Percentiles rank a stretch among this genome's conserved stretches.
Conservation (phyloP, 2,113 vertebrate species). For the Suncus etruscus region DNA sequence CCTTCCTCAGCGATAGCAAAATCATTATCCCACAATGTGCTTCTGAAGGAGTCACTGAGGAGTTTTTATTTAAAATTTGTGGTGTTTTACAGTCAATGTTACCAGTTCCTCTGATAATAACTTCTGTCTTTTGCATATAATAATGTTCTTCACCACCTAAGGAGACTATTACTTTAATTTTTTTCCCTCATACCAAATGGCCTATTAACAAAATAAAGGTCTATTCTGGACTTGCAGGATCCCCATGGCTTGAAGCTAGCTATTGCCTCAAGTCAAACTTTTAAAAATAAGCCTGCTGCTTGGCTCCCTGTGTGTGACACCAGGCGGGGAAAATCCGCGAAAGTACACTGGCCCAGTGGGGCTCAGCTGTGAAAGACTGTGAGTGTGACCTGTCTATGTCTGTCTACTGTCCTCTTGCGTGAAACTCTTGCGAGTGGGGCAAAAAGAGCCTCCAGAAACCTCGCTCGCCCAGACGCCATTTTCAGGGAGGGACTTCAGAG, state of each 20-base stretch:
- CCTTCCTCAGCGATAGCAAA: background rate
- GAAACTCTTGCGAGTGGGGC: too few species aligned
- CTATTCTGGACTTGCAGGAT: slow-evolving; percentile 31
- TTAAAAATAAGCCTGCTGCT: slow-evolving; percentile 40
- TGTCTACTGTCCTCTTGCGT: too few species aligned
- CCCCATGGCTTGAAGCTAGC: background rate
- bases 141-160: slow-evolving; percentile 63
- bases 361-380: too few species aligned
- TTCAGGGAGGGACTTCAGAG: too few species aligned
- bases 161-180: slow-evolving; percentile 43
- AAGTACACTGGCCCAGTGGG: too few species aligned
- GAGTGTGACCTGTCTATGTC: too few species aligned
- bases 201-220: slow-evolving; percentile 58
- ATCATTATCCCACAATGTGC: background rate
- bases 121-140: slow-evolving; percentile 54
- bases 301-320: too few species aligned
- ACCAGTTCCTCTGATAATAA: slow-evolving; percentile 53
- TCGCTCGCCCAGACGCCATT: too few species aligned
- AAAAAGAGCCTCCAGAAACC: too few species aligned
- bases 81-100: slow-evolving; percentile 48
- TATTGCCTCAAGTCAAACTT: slow-evolving; percentile 48
- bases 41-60: slow-evolving; percentile 20
- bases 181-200: slow-evolving; percentile 62
- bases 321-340: too few species aligned
- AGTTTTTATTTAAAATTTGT: slow-evolving; percentile 63